Base-by-base conservation (phyloP, 2,113 vertebrate genomes). In the Trematomus loennbergii region DNA sequence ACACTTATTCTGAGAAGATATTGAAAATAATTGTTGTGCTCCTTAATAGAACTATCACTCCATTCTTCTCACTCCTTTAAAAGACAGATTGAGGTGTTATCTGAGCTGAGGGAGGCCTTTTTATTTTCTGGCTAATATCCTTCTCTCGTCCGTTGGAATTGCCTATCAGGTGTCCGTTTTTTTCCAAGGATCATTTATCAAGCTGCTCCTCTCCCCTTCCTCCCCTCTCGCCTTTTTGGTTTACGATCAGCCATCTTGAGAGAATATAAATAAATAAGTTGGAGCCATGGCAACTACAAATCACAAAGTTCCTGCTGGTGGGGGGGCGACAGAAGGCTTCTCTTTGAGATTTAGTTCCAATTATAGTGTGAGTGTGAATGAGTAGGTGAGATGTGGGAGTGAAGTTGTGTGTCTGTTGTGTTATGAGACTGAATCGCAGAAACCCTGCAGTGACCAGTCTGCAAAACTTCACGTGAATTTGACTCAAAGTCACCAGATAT, bases 71-170 rank as follows among this genome's bases (percentile, higher is more conserved):
- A 40, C 33, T 59, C 58, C 72, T 76, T 85, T 66, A 63, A 60
- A 69, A 84, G 82, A 90, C 81, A 82, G 78, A 89, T 88, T 90
- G 88, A 87, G 76, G 80, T 49, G 74, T 76, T 84, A 90, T 87
- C 79, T 62, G 76, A 89, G 78, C 74, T 66, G 86, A 92, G 72
- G 48, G 75, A 84, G 75, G 72, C 17, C 3, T 78, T 88, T 87
- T 90, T 79, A 68, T 81, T 89, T 86, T 69, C 85, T 59, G 71
- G 63, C 63, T 74, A 73, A 72, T 86, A 85, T 83, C 82, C n/a
- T 25, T 72, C 64, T 65, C 60, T 72, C 25, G 22, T 50, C 49
- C 9, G 0, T 77, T 48, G 72, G 60, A 77, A 74, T 74, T 67
- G 82, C 67, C 83, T 17, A 78, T 86, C 88, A 72, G 61, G 79